Evolutionary conservation across 2,113 vertebrate genomes (phyloP).

Genomic region (Eulacestoma nigropectus): DNA sequence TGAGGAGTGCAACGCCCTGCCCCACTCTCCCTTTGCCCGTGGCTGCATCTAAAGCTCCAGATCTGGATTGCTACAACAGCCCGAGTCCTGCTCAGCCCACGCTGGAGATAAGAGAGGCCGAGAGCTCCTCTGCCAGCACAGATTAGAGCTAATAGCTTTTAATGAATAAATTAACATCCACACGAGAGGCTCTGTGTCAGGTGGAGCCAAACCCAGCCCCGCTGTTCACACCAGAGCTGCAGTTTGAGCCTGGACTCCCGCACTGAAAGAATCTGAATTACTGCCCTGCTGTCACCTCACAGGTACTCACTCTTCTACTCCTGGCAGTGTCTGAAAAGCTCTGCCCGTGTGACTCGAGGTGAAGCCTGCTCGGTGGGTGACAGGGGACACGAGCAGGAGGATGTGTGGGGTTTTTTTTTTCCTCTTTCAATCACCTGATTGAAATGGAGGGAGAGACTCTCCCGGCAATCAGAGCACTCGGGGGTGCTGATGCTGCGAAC

Average conservation of each 20-base stretch:
- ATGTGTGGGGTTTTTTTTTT: not conserved
- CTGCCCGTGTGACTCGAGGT: not conserved
- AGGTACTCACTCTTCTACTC: not conserved
- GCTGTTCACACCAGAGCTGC: not conserved
- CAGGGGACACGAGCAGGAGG: not conserved
- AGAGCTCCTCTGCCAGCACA: not conserved
- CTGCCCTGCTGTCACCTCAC: not conserved
- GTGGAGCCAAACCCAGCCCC: not conserved
- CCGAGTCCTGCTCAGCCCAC: not conserved
- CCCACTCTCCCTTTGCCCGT: accelerated
- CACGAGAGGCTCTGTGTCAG: not conserved
- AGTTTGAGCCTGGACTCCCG: not conserved
- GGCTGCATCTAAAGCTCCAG: accelerated
- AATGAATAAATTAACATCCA: not conserved
- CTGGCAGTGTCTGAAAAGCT: not conserved
- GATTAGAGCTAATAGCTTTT: not conserved
- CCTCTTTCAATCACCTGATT: not conserved
- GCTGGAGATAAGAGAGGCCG: not conserved
- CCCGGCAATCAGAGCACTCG: not conserved
- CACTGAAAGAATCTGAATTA: not conserved
- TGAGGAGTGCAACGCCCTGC: accelerated
- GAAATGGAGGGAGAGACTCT: not conserved
- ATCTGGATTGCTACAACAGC: not conserved
- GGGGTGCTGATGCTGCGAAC: not conserved
- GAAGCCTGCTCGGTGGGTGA: not conserved